Conservation (phyloP, 2,888 invertebrate genomes). For the Alsophila aescularia region DNA sequence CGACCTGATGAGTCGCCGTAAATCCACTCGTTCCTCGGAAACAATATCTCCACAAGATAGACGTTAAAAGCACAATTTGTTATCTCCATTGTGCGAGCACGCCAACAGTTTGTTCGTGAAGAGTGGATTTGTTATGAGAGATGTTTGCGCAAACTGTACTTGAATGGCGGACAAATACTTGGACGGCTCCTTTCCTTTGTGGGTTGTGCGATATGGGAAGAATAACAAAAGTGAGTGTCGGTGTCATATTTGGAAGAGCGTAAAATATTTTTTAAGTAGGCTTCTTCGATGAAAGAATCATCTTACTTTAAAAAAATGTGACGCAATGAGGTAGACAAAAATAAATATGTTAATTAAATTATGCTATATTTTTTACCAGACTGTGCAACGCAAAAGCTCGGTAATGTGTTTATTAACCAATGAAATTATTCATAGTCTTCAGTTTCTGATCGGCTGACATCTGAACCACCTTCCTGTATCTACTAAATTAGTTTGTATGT, state of each 20-base stretch:
- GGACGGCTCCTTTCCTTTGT: constrained; percentile 16
- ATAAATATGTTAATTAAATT: too few species aligned
- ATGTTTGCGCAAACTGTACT: constrained; percentile 21
- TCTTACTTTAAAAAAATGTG: too few species aligned
- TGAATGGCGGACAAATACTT: constrained; percentile 19
- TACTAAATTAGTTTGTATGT: too few species aligned
- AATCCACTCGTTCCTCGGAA: constrained; percentile 38
- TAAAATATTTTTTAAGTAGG: not conserved
- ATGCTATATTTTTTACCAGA: too few species aligned
- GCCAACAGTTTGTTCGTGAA: constrained; percentile 36
- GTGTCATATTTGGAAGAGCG: constrained; percentile 5
- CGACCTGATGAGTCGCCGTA: constrained; percentile 39
- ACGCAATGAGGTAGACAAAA: too few species aligned
- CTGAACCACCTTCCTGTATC: too few species aligned
- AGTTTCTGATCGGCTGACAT: too few species aligned
- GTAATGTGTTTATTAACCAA: too few species aligned
- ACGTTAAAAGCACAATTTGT: constrained; percentile 47
- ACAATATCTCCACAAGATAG: constrained; percentile 38
- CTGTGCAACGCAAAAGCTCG: too few species aligned
- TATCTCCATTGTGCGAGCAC: constrained; percentile 40
- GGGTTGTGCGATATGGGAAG: constrained; percentile 15
- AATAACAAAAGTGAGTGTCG: constrained; percentile 23
- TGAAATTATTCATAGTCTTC: too few species aligned
- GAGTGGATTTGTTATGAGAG: constrained; percentile 24
- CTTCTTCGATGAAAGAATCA: too few species aligned